Conservation (phyloP, 2,888 invertebrate genomes). For the Sceliomorpha sp. region DNA sequence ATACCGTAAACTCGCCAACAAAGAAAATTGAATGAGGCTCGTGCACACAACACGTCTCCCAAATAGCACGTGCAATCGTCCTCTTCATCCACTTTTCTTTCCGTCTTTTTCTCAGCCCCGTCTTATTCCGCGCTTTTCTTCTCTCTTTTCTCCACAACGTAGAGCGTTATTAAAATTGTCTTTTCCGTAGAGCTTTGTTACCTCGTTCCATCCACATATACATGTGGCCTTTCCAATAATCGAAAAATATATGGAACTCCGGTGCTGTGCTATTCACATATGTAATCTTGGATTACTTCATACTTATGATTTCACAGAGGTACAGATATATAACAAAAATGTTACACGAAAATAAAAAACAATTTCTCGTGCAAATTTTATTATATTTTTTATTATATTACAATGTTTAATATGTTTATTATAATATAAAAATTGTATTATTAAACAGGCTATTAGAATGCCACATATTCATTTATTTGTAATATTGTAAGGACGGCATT, state of each 20-base stretch:
- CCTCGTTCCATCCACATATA: conserved; percentile 9
- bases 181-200: conserved; percentile 11
- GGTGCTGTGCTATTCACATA: neutral
- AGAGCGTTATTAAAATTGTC: conserved; percentile 22
- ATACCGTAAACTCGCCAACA: conserved; percentile 69
- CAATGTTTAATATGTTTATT: too few species aligned
- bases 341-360: too few species aligned
- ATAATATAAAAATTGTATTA: too few species aligned
- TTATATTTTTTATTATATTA: too few species aligned
- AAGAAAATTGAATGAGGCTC: conserved; percentile 73
- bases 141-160: neutral
- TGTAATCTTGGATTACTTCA: neutral
- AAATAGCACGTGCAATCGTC: conserved; percentile 14
- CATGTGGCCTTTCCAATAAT: conserved; percentile 7
- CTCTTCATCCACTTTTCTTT: conserved; percentile 8
- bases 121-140: conserved; percentile 12
- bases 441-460: too few species aligned
- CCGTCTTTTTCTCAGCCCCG: conserved; percentile 13
- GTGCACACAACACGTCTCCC: conserved; percentile 12
- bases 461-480: too few species aligned
- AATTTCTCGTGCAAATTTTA: too few species aligned
- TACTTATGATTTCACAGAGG: too few species aligned
- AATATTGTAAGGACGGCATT: too few species aligned
- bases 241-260: conserved; percentile 7
- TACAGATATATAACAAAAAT: too few species aligned